These are phyloP conservation scores for Noctua janthina DNA, from an alignment of 2,888 invertebrate species.

Conservation along the genomic window DNA sequence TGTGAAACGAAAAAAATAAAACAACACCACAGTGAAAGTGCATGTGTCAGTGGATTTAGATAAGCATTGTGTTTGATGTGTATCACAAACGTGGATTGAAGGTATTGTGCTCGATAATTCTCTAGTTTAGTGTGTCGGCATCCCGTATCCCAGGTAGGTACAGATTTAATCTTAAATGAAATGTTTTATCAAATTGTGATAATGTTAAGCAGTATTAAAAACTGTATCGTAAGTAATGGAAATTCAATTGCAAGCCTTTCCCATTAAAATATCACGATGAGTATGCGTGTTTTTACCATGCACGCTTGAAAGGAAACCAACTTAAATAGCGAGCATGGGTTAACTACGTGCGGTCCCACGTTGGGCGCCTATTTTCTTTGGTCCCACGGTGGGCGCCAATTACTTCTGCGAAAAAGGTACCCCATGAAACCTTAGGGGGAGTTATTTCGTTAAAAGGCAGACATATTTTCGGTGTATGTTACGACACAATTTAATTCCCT, in stretches of 20 bases:
- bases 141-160: conserved; percentile 71
- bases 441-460: conserved; percentile 46
- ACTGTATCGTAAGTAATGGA: conserved; percentile 58
- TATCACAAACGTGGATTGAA: conserved; percentile 74
- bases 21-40: conserved; percentile 76
- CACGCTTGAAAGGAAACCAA: conserved; percentile 70
- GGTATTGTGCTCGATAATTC: conserved; percentile 65
- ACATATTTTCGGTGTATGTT: conserved; percentile 47
- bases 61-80: conserved; percentile 78
- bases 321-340: conserved; percentile 70
- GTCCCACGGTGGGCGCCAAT: conserved; percentile 67
- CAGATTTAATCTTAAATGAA: conserved; percentile 61
- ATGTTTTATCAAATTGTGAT: conserved; percentile 55
- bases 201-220: conserved; percentile 48
- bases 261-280: conserved; percentile 68
- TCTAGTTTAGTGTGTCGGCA: conserved; percentile 65
- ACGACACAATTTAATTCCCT: conserved; percentile 50
- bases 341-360: conserved; percentile 65
- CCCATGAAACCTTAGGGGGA: conserved; percentile 31
- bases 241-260: conserved; percentile 64
- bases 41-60: conserved; percentile 78
- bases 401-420: conserved; percentile 46
- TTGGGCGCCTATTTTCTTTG: conserved; percentile 71
- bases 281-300: conserved; percentile 68
- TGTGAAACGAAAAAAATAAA: conserved; percentile 79